Evolutionary conservation across 2,113 vertebrate species (phyloP), one percentile per base, ranked within the genome.

Genomic region (Ptilonorhynchus violaceus): DNA sequence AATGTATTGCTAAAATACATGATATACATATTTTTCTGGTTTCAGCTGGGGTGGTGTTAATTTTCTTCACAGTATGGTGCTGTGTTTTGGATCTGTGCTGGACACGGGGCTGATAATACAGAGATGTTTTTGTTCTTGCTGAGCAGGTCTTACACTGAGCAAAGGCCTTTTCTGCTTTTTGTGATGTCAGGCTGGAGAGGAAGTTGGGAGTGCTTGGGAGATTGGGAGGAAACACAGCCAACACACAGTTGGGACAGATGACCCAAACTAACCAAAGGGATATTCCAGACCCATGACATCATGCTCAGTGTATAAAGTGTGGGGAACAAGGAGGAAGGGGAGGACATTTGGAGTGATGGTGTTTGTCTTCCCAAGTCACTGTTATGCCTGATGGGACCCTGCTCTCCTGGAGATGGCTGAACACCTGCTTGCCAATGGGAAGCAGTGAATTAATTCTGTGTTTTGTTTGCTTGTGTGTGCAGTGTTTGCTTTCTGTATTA

Each of bases 101-200:
- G 50, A 8, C 31, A 22, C 4, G 31, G 21, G 4, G 3, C 1
- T 35, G 53, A 77, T 27, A 35, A 68, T 2, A 27, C 4, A 59
- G 21, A 50, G 7, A 37, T 37, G 31, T 7, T 77, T 50, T 44
- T 44, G 8, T 7, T 33, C 4, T 44, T 77, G 14, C 9, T 52
- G 7, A 1, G 21, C 7, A 68, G 31, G 9, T 25, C 2, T 67
- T 5, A 6, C 25, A 50, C 37, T 35, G 16, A 42, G 16, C 21
- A 21, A 76, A 37, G 18, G 14, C 6, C 6, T 23, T 37, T 59
- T 10, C 31, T 86, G 27, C 5, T 31, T 68, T 4, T 1, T 13
- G 0, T 9, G 3, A 11, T 42, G 25, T 17, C 16, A 0, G 1
- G 1, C 5, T 35, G 52, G 6, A 9, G 16, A 37, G 33, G 27